Percentiles rank a stretch among this genome's conserved stretches.
Evolutionary conservation across 2,888 invertebrate genomes (phyloP).

Genomic region (Scaptomyza parva): DNA sequence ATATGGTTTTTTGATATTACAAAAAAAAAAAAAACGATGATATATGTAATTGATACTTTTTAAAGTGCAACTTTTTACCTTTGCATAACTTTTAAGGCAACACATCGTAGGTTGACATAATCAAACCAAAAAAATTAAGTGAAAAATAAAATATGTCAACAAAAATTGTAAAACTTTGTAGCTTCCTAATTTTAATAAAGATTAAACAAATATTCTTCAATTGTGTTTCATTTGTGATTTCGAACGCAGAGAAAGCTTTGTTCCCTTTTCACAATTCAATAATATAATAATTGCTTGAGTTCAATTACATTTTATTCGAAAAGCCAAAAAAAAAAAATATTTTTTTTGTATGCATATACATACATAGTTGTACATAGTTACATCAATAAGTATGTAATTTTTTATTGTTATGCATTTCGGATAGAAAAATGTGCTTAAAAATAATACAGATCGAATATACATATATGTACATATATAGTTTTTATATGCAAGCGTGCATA

Average conservation of each 20-base stretch:
- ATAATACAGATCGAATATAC: constrained; percentile 22
- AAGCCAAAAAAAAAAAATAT: not conserved
- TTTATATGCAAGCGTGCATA: constrained; percentile 28
- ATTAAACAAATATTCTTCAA: constrained; percentile 38
- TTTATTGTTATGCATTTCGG: constrained; percentile 4
- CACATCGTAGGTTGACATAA: constrained; percentile 56
- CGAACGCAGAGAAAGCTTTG: not conserved
- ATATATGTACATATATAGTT: constrained; percentile 36
- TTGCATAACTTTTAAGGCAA: constrained; percentile 69
- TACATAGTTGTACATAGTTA: not conserved
- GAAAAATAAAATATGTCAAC: constrained; percentile 27
- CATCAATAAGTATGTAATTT: too few species aligned
- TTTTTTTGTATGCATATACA: not conserved
- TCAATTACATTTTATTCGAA: constrained; percentile 7
- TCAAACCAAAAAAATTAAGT: constrained; percentile 11
- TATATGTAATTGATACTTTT: constrained; percentile 52
- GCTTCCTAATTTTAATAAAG: constrained; percentile 77
- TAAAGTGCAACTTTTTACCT: constrained; percentile 71
- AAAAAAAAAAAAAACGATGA: constrained; percentile 22
- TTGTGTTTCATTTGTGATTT: constrained; percentile 15
- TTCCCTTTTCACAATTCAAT: constrained; percentile 11
- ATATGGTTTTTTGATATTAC: constrained; percentile 25
- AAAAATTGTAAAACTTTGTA: constrained; percentile 72
- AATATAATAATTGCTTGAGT: constrained; percentile 13
- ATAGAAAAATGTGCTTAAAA: constrained; percentile 8